Percentiles rank a stretch among this genome's conserved stretches.
Conservation (phyloP, 2,113 vertebrate species). For the Hydrochoerus hydrochaeris region DNA sequence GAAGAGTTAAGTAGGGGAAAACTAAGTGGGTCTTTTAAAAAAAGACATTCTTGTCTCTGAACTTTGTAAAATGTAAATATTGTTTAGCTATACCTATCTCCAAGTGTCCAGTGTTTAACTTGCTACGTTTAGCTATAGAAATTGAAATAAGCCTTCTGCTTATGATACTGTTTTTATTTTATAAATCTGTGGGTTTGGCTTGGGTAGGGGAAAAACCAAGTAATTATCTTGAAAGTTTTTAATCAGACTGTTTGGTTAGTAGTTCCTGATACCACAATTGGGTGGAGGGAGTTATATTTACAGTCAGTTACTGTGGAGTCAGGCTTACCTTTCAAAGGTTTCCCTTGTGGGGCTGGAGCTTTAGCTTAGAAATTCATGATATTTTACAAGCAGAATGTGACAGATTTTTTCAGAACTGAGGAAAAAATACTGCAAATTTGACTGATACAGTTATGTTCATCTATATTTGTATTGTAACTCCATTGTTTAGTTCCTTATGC, state of each 20-base stretch:
- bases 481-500: background rate
- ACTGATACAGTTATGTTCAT: background rate
- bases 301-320: background rate
- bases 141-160: conserved; percentile 29
- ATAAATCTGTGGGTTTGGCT: conserved; percentile 3
- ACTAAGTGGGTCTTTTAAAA: background rate
- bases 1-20: conserved; percentile 37
- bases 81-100: conserved; percentile 12
- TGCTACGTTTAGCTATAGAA: conserved; percentile 22
- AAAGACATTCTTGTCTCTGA: conserved; percentile 24
- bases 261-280: conserved; percentile 24
- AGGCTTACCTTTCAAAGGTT: background rate
- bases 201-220: background rate
- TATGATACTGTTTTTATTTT: background rate
- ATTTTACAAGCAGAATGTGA: conserved; percentile 20
- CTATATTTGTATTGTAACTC: conserved; percentile 17
- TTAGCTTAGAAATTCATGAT: background rate
- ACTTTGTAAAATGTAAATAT: conserved; percentile 34
- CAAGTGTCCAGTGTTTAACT: background rate
- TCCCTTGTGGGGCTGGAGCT: too few species aligned
- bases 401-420: background rate
- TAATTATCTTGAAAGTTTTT: conserved; percentile 27
- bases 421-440: background rate
- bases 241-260: conserved; percentile 12
- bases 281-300: background rate